A percentile compares a stretch with the other conserved stretches of the same genome.
These are phyloP conservation scores for Triops cancriformis DNA, from an alignment of 1,140 invertebrate genomes.

Conservation along the genomic window DNA sequence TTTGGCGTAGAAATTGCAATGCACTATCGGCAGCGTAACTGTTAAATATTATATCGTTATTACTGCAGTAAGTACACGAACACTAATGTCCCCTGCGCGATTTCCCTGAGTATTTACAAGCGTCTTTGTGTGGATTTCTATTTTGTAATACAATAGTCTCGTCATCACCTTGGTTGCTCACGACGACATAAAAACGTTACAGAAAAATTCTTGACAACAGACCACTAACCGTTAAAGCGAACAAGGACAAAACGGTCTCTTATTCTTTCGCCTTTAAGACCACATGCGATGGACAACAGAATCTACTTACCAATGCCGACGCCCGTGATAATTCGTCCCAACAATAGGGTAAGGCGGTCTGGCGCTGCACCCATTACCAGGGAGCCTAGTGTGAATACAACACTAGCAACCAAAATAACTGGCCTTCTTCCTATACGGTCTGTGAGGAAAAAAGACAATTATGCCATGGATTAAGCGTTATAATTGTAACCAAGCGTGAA, in stretches of 20 bases:
- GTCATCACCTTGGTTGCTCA: too few species aligned
- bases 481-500: neutral
- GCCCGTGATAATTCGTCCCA: slow-evolving; percentile 50
- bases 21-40: too few species aligned
- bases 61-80: too few species aligned
- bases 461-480: neutral
- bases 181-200: too few species aligned
- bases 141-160: too few species aligned
- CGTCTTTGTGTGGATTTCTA: too few species aligned
- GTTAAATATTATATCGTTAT: too few species aligned
- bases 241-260: neutral
- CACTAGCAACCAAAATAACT: slow-evolving; percentile 47
- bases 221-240: neutral
- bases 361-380: slow-evolving; percentile 46
- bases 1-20: too few species aligned
- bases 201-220: too few species aligned
- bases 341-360: slow-evolving; percentile 44
- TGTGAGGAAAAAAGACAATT: slow-evolving; percentile 29
- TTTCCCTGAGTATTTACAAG: too few species aligned
- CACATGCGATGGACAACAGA: neutral
- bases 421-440: slow-evolving; percentile 47
- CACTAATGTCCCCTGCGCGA: too few species aligned
- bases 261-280: neutral
- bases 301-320: slow-evolving; percentile 47
- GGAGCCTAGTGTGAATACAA: slow-evolving; percentile 49